These are phyloP conservation scores for Kryptolebias marmoratus DNA, from an alignment of 2,113 vertebrate species.

Conservation along the genomic window DNA sequence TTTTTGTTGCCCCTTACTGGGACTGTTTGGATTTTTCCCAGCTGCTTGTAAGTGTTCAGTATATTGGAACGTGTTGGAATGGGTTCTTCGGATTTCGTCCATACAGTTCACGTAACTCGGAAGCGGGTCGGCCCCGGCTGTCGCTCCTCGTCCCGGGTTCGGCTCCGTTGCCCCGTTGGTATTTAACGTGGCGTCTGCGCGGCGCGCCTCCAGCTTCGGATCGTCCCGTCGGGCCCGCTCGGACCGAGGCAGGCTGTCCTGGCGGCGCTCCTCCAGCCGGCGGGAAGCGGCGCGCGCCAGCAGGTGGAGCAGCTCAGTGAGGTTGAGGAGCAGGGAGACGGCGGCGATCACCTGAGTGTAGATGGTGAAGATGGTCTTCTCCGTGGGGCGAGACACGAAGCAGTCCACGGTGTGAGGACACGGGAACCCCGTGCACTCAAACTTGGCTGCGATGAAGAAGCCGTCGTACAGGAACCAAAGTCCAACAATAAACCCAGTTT, in stretches of 20 bases:
- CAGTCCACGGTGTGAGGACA: conserved; percentile 93
- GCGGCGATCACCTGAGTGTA: conserved; percentile 90
- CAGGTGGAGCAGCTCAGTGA: conserved; percentile 88
- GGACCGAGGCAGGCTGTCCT: neutral
- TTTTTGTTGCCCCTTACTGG: conserved; percentile 53
- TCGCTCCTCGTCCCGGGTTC: conserved; percentile 44
- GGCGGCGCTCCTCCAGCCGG: conserved; percentile 55
- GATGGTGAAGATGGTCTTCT: conserved; percentile 96
- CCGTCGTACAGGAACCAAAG: conserved; percentile 92
- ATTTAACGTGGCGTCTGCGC: neutral
- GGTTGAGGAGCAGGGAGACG: conserved; percentile 89
- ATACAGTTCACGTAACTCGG: conserved; percentile 77
- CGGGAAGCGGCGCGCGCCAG: conserved; percentile 76
- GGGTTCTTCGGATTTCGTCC: conserved; percentile 39
- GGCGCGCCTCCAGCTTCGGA: conserved; percentile 3
- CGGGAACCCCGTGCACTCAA: conserved; percentile 84
- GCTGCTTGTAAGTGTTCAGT: conserved; percentile 48
- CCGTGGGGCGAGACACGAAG: conserved; percentile 93
- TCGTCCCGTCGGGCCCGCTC: conserved; percentile 9
- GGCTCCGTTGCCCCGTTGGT: conserved; percentile 45
- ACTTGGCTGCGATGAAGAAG: conserved; percentile 85
- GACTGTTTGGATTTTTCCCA: conserved; percentile 44
- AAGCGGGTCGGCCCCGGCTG: conserved; percentile 39
- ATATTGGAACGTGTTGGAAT: conserved; percentile 33
- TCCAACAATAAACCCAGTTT: conserved; percentile 88